Evolutionary conservation across 1,140 invertebrate genomes (phyloP).

Genomic region (Anoplophora glabripennis): DNA sequence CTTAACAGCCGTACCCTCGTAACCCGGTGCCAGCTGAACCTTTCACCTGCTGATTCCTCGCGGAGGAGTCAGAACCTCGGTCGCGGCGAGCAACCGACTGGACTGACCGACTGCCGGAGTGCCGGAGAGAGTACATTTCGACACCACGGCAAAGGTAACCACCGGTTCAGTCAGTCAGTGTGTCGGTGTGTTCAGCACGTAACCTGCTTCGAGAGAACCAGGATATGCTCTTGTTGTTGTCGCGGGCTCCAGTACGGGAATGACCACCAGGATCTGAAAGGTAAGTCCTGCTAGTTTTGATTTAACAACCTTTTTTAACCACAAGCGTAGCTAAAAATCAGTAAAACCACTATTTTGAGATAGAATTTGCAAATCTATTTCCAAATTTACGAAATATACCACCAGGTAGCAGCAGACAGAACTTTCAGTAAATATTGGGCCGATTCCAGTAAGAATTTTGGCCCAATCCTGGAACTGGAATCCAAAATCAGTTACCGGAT

Average conservation of each 20-base stretch:
- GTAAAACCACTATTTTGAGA: too few species aligned
- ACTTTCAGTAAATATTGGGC: neutral
- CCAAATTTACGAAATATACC: too few species aligned
- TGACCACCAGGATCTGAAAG: conserved; percentile 15
- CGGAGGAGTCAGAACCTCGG: neutral
- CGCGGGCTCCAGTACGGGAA: conserved; percentile 1
- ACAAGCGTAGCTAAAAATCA: neutral
- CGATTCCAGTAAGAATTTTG: neutral
- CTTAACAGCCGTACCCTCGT: neutral
- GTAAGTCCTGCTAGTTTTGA: too few species aligned
- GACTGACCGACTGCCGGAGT: conserved; percentile 12
- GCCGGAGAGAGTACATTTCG: conserved; percentile 21
- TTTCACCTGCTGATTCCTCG: conserved; percentile 9
- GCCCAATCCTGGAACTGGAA: neutral
- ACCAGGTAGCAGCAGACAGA: conserved; percentile 6
- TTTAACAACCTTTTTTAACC: neutral
- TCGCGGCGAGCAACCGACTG: neutral
- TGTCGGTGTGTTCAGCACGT: conserved; percentile 33
- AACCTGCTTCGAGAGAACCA: conserved; percentile 19
- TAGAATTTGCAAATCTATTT: too few species aligned
- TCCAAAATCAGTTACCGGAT: neutral
- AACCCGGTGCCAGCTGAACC: neutral
- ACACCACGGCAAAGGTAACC: conserved; percentile 17
- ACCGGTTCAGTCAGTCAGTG: conserved; percentile 42
- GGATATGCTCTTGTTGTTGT: conserved; percentile 9